Base-by-base conservation (phyloP, 2,888 invertebrate genomes). In the Andricus quercusramuli region DNA sequence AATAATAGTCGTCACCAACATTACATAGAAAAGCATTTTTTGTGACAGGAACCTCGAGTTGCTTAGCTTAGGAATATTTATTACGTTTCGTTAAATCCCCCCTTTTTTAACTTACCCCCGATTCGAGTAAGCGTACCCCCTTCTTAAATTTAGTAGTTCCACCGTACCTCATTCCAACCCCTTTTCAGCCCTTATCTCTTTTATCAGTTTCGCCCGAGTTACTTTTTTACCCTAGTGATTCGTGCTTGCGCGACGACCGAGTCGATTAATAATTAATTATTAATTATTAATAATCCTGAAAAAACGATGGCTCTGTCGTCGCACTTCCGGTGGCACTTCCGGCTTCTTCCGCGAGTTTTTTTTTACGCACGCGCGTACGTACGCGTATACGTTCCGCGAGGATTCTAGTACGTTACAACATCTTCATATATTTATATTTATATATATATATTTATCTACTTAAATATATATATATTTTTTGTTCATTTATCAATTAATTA, bases 401-500 rank as follows among this genome's bases (percentile, higher is more conserved):
- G 85, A 88, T 88, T 90, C 88, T 89, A 88, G 86, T 88, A 87
- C 87, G 87, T 90, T 89, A 89, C 87, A 89, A 87, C 90, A 89
- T 89, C 88, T 68, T 62, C 80, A 86, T 88, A 78, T 79, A 82
- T 80, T 80, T 80, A 84, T 86, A 85, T 86, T 85, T 86, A 83
- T 86, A 82, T 86, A 83, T 84, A 85, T 83, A 44, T 83, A 80
- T 83, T 59, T 84, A 84, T 74, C 56, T 84, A 84, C 66, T 80
- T 86, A 82, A 83, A 84, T 85, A 83, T 84, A 80, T 85, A 83
- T 81, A 51, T 82, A 65, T 82, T 82, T 44, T 80, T 79, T 44
- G 94, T 94, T 94, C 93, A 94, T 94, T 94, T 94, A 93, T 93
- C 93, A 93, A 93, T 94, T 94, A 94, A 94, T 94, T 94, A 94